Base-by-base conservation (phyloP, 2,888 invertebrate species). In the Morpho helenor region DNA sequence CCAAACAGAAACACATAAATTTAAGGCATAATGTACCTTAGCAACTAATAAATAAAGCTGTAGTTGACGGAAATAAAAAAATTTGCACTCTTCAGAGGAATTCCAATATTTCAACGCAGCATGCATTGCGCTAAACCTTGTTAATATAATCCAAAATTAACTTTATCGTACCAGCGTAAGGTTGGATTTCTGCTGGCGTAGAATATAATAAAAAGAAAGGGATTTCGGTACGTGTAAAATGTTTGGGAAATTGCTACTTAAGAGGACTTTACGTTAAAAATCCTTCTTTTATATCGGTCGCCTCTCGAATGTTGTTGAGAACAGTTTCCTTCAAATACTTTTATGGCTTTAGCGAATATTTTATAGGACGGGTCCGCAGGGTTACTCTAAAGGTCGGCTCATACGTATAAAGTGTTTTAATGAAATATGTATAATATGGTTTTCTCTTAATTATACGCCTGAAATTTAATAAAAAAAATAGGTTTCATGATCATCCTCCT, bases 211-310 rank as follows among this genome's bases (percentile, higher is more conserved):
- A 56, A 56, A 51, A 41, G 44, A 47, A 51, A 56, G 9, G 51
- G 42, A 51, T 56, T 56, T 56, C 46, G 49, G 52, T 56, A 55
- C 56, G 58, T 56, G 61, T 53, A 54, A 54, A 63, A 56, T 58
- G 58, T 60, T 56, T 58, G 57, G 63, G 61, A 63, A 61, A 63
- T 58, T 61, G 62, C 58, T 63, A 59, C 56, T 61, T 56, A 63
- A 57, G 51, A 39, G 52, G 47, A 52, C 55, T 54, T 48, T 48
- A 48, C 31, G 42, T 49, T 47, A 41, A 31, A 48, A 48, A 46
- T 48, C 46, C 46, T 52, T 42, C 43, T 52, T 54, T 59, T 57
- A 55, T 52, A 49, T 60, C 49, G 53, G 52, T 56, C 9, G 8
- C 47, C 55, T 56, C 59, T 56, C 52, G 52, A 56, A 59, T 56